phyloP scores from a whole-genome alignment of 2,888 invertebrate species.

The Meandrusa payeni region DNA sequence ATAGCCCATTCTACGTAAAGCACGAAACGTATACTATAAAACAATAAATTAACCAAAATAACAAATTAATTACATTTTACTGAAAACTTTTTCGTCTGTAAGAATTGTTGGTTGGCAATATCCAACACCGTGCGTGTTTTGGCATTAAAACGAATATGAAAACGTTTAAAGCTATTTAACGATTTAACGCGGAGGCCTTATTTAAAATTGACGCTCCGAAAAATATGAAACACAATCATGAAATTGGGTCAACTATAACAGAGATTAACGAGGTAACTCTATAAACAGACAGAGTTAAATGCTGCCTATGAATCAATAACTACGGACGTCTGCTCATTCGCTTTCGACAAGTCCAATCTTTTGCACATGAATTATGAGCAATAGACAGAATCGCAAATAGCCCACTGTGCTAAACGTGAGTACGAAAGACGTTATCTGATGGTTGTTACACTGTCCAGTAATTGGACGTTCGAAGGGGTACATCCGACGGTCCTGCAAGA shows the following conservation, averaged over 20 bases:
- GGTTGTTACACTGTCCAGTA: no score
- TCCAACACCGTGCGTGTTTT: conserved; percentile 23
- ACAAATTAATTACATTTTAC: not conserved
- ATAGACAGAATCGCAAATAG: no score
- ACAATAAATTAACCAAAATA: not conserved
- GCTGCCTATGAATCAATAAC: conserved; percentile 5
- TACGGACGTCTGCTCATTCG: conserved; percentile 10
- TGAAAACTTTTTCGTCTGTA: not conserved
- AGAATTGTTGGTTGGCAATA: conserved; percentile 14
- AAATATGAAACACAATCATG: conserved; percentile 39
- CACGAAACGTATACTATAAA: not conserved
- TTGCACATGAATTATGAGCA: conserved; percentile 2
- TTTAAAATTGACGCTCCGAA: conserved; percentile 40
- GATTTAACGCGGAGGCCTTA: conserved; percentile 32
- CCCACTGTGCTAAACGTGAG: no score
- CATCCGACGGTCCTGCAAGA: no score
- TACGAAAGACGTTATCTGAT: no score
- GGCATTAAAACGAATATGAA: conserved; percentile 30
- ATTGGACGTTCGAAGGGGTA: no score
- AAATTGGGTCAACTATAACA: conserved; percentile 52
- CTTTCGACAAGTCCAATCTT: conserved; percentile 5
- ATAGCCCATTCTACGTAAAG: no score
- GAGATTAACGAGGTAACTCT: conserved; percentile 39
- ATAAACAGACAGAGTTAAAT: conserved; percentile 26
- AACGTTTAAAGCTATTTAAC: conserved; percentile 40